phyloP scores from a whole-genome alignment of 1,140 invertebrate species.

The Thaumatotibia leucotreta region DNA sequence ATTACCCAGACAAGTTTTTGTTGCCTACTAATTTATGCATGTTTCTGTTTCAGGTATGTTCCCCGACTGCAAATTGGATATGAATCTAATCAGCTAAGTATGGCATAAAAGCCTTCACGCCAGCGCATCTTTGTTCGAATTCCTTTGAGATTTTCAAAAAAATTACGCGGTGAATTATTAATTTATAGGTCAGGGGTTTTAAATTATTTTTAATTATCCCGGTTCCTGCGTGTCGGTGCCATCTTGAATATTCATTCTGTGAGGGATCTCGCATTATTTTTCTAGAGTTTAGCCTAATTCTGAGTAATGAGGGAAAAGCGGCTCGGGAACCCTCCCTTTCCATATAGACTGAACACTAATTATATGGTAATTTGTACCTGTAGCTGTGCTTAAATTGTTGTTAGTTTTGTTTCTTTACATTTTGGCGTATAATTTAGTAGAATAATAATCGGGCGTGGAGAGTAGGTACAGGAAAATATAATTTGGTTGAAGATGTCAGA shows the following conservation, averaged over 20 bases:
- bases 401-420: no score
- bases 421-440: no score
- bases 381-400: background rate
- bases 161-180: slow-evolving; percentile 30
- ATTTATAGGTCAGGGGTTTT: slow-evolving; percentile 34
- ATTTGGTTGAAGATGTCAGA: no score
- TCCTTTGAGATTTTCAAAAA: slow-evolving; percentile 5
- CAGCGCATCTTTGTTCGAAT: background rate
- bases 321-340: background rate
- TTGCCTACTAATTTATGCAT: background rate
- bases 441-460: no score
- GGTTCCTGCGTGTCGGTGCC: slow-evolving; percentile 19
- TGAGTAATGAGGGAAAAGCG: slow-evolving; percentile 31
- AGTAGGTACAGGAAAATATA: no score
- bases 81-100: background rate
- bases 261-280: slow-evolving; percentile 39
- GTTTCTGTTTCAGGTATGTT: background rate
- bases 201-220: slow-evolving; percentile 57
- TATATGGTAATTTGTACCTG: slow-evolving; percentile 18
- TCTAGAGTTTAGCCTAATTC: slow-evolving; percentile 50
- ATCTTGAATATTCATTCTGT: slow-evolving; percentile 49
- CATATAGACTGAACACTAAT: slow-evolving; percentile 20
- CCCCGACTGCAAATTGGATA: background rate
- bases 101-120: background rate
- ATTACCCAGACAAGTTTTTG: background rate